Conservation (phyloP, 2,113 vertebrate species). For the Pituophis catenifer region DNA sequence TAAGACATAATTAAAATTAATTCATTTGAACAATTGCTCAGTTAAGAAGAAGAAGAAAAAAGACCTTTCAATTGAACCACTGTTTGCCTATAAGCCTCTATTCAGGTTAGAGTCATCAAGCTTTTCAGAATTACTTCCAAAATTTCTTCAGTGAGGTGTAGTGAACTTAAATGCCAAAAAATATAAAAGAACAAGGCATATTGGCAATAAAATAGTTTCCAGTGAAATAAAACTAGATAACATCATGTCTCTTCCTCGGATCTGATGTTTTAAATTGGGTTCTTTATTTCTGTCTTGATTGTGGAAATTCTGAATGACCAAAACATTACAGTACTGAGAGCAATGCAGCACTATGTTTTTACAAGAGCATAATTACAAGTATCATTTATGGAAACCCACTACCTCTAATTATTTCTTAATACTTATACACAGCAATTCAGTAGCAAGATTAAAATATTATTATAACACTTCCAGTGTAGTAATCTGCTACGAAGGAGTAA, state of each 20-base stretch:
- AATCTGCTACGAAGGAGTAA: conserved; percentile 19
- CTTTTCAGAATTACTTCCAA: neutral
- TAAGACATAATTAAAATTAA: conserved; percentile 49
- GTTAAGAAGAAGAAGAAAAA: conserved; percentile 47
- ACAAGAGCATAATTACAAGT: conserved; percentile 41
- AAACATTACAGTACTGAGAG: neutral
- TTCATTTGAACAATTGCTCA: conserved; percentile 53
- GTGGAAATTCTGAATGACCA: conserved; percentile 21
- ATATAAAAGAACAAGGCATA: neutral
- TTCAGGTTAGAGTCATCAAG: conserved; percentile 14
- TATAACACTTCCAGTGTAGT: neutral
- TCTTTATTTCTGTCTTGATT: conserved; percentile 21
- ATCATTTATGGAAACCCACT: conserved; percentile 31
- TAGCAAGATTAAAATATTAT: conserved; percentile 31
- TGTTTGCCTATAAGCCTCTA: conserved; percentile 53
- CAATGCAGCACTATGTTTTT: conserved; percentile 32
- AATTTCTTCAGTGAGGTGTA: neutral
- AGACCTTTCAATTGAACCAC: conserved; percentile 49
- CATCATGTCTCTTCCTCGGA: conserved; percentile 2
- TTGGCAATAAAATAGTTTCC: neutral
- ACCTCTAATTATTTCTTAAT: conserved; percentile 30
- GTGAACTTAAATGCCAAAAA: neutral
- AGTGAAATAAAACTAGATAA: neutral
- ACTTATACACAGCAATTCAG: conserved; percentile 45
- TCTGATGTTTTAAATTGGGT: conserved; percentile 17